phyloP scores from a whole-genome alignment of 2,797 vertebrate genomes.

The Manis pentadactyla region DNA sequence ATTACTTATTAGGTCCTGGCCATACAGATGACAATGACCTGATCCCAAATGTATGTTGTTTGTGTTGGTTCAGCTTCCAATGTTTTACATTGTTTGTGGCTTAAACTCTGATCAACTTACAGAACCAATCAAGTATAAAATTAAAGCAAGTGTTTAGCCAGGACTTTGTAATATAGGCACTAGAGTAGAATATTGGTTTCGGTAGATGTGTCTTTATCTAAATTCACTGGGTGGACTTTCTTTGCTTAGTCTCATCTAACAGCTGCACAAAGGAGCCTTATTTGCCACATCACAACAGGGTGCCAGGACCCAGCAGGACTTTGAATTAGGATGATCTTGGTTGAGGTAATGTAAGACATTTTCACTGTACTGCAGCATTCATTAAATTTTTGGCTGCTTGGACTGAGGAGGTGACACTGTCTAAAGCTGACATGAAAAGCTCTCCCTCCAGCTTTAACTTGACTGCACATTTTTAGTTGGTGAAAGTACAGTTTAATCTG shows the following conservation, averaged over 20 bases:
- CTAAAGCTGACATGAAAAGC: conserved; percentile 69
- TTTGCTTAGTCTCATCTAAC: conserved; percentile 88
- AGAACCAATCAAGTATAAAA: conserved; percentile 47
- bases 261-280: conserved; percentile 88
- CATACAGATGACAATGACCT: not conserved
- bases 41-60: not conserved
- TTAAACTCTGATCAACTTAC: conserved; percentile 45
- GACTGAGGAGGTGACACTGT: conserved; percentile 89
- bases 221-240: conserved; percentile 90
- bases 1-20: not conserved
- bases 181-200: conserved; percentile 11
- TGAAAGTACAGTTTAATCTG: too few relatives aligned
- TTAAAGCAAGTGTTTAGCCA: conserved; percentile 25
- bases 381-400: conserved; percentile 90
- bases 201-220: conserved; percentile 86
- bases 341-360: conserved; percentile 91
- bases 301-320: conserved; percentile 85
- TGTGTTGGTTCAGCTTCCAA: not conserved
- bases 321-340: conserved; percentile 89
- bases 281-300: conserved; percentile 90
- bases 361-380: conserved; percentile 91
- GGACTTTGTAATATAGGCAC: conserved; percentile 5
- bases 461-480: too few relatives aligned
- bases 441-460: too few relatives aligned
- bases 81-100: conserved; percentile 19